Base-by-base conservation (phyloP, 92 coral and sea anemone genomes). In the Porites divaricata region DNA sequence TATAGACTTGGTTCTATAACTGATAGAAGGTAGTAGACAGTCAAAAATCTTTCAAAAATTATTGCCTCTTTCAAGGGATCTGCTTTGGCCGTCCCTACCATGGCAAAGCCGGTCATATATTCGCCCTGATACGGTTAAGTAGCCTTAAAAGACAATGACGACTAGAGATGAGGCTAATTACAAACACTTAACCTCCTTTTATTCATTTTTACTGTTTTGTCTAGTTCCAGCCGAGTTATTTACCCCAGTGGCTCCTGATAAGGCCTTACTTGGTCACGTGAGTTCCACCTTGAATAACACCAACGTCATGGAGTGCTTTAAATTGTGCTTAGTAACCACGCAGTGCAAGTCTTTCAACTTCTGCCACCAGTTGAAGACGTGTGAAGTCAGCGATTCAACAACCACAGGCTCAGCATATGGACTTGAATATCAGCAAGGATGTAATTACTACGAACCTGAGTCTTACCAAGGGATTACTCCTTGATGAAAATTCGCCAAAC, bases 351-450 rank as follows among this genome's bases (percentile, higher is more conserved):
- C 84, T 16, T 67, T 80, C 16, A 50, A 67, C 53, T 79, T 51
- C 14, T 51, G 51, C 72, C 20, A 16, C 1, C 28, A 49, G 67
- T 21, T 22, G 9, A 54, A 49, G 26, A 26, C 10, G 19, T 79
- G 84, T 17, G 75, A 67, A 52, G 19, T 79, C 15, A 67, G 74
- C 72, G 75, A 65, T 25, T 79, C 84, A 49, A 67, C 57, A 79
- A 25, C 64, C n/a, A 73, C 45, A 35, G 5, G 45, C 45, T 35
- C 19, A 8, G 45, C 9, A 17, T 4, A 57, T 16, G 13, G n/a
- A 24, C 52, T 79, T 28, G 20, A 26, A 53, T 51, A 68, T 19
- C 58, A 20, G 11, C 15, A 50, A 20, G 74, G 51, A 7, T 79
- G 67, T 4, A 15, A 67, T 16, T 51, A 79, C 53, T 79, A 79